Percentiles rank a stretch among this genome's conserved stretches.
Conservation (phyloP, 2,113 vertebrate species). For the Nipponia nippon region DNA sequence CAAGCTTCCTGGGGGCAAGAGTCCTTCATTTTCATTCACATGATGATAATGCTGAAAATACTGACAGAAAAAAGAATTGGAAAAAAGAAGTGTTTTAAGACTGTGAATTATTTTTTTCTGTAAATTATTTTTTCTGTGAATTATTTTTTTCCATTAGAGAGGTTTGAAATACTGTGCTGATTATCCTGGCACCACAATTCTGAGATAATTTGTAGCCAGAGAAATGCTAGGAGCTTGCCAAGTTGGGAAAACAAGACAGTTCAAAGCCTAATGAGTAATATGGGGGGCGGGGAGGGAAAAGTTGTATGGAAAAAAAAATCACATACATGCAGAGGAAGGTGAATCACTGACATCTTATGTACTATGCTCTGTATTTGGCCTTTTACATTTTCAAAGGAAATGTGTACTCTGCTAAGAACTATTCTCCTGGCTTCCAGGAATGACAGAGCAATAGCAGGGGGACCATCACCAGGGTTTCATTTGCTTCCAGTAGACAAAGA, state of each 20-base stretch:
- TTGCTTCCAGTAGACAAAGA: background rate
- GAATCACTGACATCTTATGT: background rate
- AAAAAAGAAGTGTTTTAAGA: background rate
- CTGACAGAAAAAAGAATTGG: background rate
- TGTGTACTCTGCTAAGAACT: background rate
- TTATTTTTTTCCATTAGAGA: background rate
- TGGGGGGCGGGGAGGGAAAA: background rate
- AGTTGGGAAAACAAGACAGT: background rate
- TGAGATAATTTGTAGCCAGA: background rate
- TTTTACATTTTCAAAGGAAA: background rate
- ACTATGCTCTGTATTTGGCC: background rate
- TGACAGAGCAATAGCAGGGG: background rate
- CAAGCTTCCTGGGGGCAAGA: background rate
- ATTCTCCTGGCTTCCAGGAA: background rate
- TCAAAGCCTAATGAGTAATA: background rate
- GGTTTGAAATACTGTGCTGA: background rate
- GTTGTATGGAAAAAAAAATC: background rate
- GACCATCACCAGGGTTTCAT: background rate
- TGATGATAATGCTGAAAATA: background rate
- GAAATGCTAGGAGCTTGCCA: background rate
- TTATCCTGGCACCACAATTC: background rate
- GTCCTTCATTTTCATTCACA: background rate
- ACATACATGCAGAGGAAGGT: background rate
- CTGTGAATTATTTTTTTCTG: background rate
- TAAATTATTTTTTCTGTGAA: background rate